A percentile compares a stretch with the other conserved stretches of the same genome.
Conservation (phyloP, 2,797 vertebrate species). For the Sphaeramia orbicularis region DNA sequence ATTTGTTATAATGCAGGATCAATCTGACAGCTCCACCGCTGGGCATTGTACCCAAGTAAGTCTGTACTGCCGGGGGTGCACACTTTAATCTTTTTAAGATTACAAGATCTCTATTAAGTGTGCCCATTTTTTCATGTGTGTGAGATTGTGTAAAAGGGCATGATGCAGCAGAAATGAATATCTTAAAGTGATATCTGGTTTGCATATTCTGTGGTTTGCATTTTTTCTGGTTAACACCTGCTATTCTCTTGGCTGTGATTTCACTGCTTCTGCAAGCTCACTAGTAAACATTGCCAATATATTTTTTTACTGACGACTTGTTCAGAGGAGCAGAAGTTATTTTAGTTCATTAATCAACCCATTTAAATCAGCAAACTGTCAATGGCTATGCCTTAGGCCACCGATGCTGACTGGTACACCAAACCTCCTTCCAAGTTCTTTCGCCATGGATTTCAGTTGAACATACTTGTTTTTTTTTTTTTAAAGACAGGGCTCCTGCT, state of each 20-base stretch:
- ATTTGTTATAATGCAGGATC: background rate
- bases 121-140: background rate
- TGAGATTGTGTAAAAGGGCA: background rate
- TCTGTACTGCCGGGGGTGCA: too few relatives aligned
- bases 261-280: background rate
- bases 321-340: background rate
- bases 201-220: slow-evolving; percentile 5
- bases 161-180: background rate
- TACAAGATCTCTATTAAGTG: too few relatives aligned
- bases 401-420: background rate
- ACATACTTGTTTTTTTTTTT: too few relatives aligned
- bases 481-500: too few relatives aligned
- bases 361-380: slow-evolving; percentile 18
- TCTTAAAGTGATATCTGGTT: background rate
- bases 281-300: background rate
- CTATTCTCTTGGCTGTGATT: background rate
- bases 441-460: background rate
- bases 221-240: background rate
- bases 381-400: background rate
- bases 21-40: too few relatives aligned
- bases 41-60: too few relatives aligned
- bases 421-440: background rate
- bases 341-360: slow-evolving; percentile 19
- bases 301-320: background rate
- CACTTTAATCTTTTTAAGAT: too few relatives aligned